Conservation (phyloP, 2,113 vertebrate genomes). For the Asarcornis scutulata region DNA sequence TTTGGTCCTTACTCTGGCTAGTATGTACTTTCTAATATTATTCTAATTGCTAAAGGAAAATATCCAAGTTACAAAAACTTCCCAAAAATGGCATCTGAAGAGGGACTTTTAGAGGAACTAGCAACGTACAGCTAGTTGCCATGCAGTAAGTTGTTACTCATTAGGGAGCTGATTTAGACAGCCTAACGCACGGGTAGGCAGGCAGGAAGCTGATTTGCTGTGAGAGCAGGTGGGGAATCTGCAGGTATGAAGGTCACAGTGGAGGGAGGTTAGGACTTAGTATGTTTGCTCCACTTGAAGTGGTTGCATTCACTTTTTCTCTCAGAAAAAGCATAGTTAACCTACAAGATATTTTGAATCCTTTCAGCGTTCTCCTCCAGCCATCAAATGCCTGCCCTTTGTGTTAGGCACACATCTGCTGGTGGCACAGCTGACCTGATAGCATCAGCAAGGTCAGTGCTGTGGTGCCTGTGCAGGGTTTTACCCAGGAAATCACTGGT, state of each 20-base stretch:
- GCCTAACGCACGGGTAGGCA: neutral
- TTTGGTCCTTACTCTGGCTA: neutral
- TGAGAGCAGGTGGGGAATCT: neutral
- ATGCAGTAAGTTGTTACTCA: neutral
- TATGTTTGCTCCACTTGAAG: neutral
- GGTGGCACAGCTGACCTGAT: neutral
- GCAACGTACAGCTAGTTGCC: neutral
- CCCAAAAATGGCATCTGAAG: neutral
- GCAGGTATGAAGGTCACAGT: neutral
- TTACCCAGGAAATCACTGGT: rapidly evolving
- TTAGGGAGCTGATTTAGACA: neutral
- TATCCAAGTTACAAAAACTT: neutral
- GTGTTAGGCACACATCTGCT: neutral
- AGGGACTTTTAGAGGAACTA: neutral
- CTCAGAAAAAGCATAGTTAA: neutral
- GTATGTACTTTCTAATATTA: neutral
- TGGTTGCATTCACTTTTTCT: neutral
- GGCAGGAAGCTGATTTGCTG: neutral
- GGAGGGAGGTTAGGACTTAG: neutral
- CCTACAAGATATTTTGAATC: neutral
- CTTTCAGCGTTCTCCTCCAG: neutral
- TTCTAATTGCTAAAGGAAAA: neutral
- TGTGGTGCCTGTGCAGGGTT: neutral
- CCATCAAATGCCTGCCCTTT: neutral
- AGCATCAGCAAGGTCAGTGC: neutral